These are phyloP conservation scores for Gastrophysa polygoni DNA, from an alignment of 2,888 invertebrate species.

Conservation along the genomic window DNA sequence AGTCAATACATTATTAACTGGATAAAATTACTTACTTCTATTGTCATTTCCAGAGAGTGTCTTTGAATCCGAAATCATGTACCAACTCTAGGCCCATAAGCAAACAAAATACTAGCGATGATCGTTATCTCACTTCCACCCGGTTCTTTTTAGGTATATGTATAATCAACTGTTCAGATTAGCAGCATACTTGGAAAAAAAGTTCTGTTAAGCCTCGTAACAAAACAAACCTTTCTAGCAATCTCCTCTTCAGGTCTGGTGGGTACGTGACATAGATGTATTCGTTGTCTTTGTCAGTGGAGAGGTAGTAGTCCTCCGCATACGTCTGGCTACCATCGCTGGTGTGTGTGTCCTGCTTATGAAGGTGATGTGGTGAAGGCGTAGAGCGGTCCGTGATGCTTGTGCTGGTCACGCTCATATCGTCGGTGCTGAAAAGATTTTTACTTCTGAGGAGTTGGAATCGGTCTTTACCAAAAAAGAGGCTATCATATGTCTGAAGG, in stretches of 20 bases:
- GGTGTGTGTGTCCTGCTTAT: constrained; percentile 55
- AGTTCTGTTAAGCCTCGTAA: too few relatives aligned
- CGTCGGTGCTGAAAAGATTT: constrained; percentile 66
- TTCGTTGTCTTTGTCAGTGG: constrained; percentile 68
- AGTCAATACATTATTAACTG: too few relatives aligned
- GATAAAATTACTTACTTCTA: too few relatives aligned
- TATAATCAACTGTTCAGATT: too few relatives aligned
- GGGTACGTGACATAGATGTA: constrained; percentile 90
- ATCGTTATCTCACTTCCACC: too few relatives aligned
- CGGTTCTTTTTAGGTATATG: too few relatives aligned
- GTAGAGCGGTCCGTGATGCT: constrained; percentile 72
- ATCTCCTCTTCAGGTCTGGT: constrained; percentile 81
- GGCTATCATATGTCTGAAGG: constrained; percentile 5
- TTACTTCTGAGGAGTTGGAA: constrained; percentile 34
- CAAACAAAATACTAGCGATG: too few relatives aligned
- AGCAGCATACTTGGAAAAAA: too few relatives aligned
- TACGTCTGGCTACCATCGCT: constrained; percentile 55
- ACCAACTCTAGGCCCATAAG: too few relatives aligned
- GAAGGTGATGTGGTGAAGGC: constrained; percentile 67
- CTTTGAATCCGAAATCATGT: too few relatives aligned
- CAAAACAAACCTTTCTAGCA: constrained; percentile 74
- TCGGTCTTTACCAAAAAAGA: constrained; percentile 23
- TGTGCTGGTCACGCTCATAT: constrained; percentile 71
- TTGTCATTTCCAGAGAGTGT: too few relatives aligned
- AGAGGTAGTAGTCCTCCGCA: constrained; percentile 57